Evolutionary conservation across 2,888 invertebrate genomes (phyloP).

Genomic region (Agriopis marginaria): DNA sequence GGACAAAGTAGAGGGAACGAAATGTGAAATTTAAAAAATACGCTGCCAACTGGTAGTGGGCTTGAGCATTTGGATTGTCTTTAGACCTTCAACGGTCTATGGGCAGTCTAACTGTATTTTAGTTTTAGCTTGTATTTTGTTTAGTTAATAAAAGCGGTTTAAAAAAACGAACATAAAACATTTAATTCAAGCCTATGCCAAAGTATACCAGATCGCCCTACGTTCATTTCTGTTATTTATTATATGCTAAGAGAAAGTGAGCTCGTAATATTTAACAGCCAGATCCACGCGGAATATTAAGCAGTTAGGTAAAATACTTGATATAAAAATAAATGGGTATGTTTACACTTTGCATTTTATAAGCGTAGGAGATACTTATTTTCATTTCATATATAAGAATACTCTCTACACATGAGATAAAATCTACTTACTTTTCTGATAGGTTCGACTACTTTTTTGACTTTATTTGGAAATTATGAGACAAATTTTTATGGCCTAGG

Average conservation of each 20-base stretch:
- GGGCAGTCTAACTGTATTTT: too few species aligned
- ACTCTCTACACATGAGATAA: background rate
- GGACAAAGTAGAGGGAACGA: too few species aligned
- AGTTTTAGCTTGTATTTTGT: too few species aligned
- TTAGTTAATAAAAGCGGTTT: too few species aligned
- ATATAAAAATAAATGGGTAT: conserved; percentile 22
- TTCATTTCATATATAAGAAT: background rate
- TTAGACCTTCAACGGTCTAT: too few species aligned
- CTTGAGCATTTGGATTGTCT: too few species aligned
- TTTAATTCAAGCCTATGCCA: background rate
- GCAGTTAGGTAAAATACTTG: conserved; percentile 8
- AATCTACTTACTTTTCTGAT: too few species aligned
- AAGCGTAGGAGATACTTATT: background rate
- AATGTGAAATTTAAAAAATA: too few species aligned
- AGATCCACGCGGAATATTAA: conserved; percentile 31
- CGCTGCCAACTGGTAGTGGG: too few species aligned
- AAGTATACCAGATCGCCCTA: conserved; percentile 5
- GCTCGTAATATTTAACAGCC: conserved; percentile 32
- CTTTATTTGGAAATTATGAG: background rate
- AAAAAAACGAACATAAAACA: too few species aligned
- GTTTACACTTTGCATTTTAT: conserved; percentile 15
- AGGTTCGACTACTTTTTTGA: too few species aligned
- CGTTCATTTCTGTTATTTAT: conserved; percentile 22
- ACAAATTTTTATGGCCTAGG: too few species aligned
- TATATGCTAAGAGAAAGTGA: conserved; percentile 30